phyloP scores from a whole-genome alignment of 2,797 vertebrate genomes.

The Sitta carolinensis region DNA sequence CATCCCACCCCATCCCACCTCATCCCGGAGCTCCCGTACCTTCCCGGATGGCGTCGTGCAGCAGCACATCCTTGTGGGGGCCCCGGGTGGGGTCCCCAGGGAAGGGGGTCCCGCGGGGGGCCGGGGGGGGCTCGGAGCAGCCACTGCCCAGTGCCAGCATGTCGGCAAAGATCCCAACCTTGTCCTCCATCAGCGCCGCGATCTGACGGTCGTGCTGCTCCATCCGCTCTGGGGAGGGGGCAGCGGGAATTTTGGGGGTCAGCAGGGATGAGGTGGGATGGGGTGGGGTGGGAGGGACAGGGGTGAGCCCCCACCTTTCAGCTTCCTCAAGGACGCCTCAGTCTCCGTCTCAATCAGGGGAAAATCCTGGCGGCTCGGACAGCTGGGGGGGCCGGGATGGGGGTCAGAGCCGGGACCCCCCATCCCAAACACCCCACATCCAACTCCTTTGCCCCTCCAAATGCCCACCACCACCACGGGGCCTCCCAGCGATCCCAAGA shows the following conservation, averaged over 20 bases:
- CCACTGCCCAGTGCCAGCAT: slow-evolving; percentile 80
- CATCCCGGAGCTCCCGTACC: slow-evolving; percentile 63
- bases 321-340: neutral
- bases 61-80: slow-evolving; percentile 82
- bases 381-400: slow-evolving; percentile 66
- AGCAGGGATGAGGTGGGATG: neutral
- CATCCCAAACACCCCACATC: neutral
- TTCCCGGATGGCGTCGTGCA: slow-evolving; percentile 84
- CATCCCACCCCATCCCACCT: neutral
- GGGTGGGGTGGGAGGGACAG: neutral
- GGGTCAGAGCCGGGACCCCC: neutral
- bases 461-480: neutral
- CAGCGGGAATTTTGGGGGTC: neutral
- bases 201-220: slow-evolving; percentile 89
- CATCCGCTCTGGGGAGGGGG: slow-evolving; percentile 78
- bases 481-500: neutral
- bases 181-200: slow-evolving; percentile 85
- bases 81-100: slow-evolving; percentile 80
- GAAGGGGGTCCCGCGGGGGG: slow-evolving; percentile 81
- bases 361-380: slow-evolving; percentile 89
- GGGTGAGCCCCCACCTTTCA: neutral
- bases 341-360: slow-evolving; percentile 90
- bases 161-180: slow-evolving; percentile 87
- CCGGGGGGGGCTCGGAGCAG: slow-evolving; percentile 4
- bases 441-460: neutral